Evolutionary conservation across 2,797 vertebrate species (phyloP).

Genomic region (Sciurus carolinensis): DNA sequence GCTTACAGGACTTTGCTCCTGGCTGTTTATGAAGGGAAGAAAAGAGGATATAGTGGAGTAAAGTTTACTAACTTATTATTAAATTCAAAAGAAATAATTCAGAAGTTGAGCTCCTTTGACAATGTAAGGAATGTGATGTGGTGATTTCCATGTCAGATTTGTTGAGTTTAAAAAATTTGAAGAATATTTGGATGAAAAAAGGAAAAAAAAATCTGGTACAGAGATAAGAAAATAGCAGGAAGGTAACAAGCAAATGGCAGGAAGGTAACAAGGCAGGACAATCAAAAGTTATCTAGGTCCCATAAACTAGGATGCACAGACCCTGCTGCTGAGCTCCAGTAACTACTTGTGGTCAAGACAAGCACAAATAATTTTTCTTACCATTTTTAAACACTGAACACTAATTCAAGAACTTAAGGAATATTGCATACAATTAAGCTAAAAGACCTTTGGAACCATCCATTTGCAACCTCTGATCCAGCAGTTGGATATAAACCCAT

Average conservation of each 20-base stretch:
- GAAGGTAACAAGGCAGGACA: background rate
- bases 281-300: background rate
- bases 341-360: background rate
- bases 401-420: background rate
- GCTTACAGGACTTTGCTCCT: background rate
- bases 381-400: background rate
- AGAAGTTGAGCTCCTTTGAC: background rate
- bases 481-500: background rate
- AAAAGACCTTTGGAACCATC: background rate
- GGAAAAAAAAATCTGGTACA: background rate
- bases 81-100: conserved; percentile 12
- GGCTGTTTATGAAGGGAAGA: background rate
- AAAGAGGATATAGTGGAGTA: background rate
- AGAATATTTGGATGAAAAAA: background rate
- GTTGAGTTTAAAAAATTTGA: background rate
- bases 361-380: background rate
- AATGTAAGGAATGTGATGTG: background rate
- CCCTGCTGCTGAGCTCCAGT: no score
- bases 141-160: background rate
- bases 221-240: background rate
- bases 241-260: background rate
- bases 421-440: background rate
- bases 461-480: background rate
- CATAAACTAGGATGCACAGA: background rate
- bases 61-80: background rate